Percentiles rank a stretch among this genome's conserved stretches.
phyloP scores from a whole-genome alignment of 1,140 invertebrate species.

The Hypsibius dujardini region DNA sequence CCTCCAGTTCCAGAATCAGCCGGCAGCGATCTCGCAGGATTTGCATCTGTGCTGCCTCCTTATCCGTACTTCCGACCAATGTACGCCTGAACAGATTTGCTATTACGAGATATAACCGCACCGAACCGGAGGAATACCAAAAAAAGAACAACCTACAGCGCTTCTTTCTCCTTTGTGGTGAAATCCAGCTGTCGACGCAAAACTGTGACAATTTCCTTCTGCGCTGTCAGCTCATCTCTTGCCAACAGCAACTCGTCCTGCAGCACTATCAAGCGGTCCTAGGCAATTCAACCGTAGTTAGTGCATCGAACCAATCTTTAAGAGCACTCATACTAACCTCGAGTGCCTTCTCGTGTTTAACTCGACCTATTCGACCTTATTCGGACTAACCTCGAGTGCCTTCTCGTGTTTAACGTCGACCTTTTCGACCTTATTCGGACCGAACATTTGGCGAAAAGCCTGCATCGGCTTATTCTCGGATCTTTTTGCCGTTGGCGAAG shows the following conservation, averaged over 20 bases:
- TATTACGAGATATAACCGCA: too few species aligned
- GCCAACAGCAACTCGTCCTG: neutral
- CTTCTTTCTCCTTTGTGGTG: conserved; percentile 9
- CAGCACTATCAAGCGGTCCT: neutral
- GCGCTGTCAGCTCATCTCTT: neutral
- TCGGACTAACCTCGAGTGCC: too few species aligned
- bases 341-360: too few species aligned
- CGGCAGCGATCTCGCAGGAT: conserved; percentile 4
- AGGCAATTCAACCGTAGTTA: neutral
- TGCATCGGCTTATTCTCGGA: too few species aligned
- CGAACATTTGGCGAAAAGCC: too few species aligned
- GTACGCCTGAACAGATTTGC: neutral
- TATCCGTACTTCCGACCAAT: neutral
- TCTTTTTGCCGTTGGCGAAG: too few species aligned
- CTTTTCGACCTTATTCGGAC: too few species aligned
- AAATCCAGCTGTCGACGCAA: conserved; percentile 1
- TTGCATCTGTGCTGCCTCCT: neutral
- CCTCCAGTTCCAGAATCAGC: neutral
- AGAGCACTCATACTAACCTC: too few species aligned
- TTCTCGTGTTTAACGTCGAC: too few species aligned
- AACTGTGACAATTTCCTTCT: conserved; percentile 2
- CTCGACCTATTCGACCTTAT: too few species aligned
- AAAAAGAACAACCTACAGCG: neutral
- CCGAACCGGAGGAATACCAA: too few species aligned
- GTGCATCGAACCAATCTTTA: too few species aligned